These are phyloP conservation scores for Rana temporaria DNA, from an alignment of 2,113 vertebrate species.

Conservation along the genomic window DNA sequence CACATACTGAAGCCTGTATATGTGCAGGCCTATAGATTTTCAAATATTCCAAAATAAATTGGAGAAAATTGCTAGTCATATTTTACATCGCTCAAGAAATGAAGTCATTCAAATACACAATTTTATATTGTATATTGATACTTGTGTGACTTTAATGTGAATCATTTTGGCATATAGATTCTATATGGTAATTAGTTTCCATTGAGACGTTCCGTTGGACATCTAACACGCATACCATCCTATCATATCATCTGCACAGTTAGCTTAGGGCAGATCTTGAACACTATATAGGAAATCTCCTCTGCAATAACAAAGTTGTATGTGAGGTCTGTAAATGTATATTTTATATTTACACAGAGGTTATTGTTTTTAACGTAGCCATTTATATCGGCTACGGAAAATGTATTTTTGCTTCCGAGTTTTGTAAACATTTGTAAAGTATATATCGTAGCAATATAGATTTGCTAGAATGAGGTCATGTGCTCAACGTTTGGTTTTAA, in stretches of 20 bases:
- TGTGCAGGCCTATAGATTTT: too few relatives aligned
- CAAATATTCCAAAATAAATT: too few relatives aligned
- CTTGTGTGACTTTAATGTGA: too few relatives aligned
- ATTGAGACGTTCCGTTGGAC: neutral
- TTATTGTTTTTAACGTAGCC: neutral
- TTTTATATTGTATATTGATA: too few relatives aligned
- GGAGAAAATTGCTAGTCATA: too few relatives aligned
- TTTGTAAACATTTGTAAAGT: constrained; percentile 57
- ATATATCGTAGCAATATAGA: constrained; percentile 39
- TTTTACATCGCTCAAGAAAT: too few relatives aligned
- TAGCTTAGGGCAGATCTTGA: neutral
- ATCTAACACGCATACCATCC: neutral
- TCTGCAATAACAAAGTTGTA: constrained; percentile 9
- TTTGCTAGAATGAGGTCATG: neutral
- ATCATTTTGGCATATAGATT: too few relatives aligned
- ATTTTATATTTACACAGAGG: constrained; percentile 36
- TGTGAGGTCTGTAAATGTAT: neutral
- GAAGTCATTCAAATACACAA: too few relatives aligned
- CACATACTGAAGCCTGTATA: too few relatives aligned
- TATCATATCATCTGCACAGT: neutral
- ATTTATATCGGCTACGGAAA: constrained; percentile 10
- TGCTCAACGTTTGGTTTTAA: neutral
- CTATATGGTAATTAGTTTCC: constrained; percentile 2
- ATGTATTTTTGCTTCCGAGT: constrained; percentile 60
- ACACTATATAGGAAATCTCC: neutral